Base-by-base conservation (phyloP, 2,113 vertebrate species). In the Chaetorhynchus papuensis region DNA sequence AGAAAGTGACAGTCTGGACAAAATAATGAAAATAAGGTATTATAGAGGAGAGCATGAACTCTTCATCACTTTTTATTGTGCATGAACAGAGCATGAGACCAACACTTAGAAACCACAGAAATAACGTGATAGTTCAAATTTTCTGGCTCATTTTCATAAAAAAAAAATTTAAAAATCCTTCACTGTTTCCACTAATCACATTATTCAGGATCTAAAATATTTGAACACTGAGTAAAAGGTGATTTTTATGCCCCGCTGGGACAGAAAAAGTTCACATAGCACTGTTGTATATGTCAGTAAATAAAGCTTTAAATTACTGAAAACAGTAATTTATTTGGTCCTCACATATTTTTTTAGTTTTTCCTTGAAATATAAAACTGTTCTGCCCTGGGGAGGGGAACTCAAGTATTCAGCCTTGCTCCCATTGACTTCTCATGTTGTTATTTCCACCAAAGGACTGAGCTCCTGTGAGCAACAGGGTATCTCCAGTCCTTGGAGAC, bases 381-480 rank as follows among this genome's bases (percentile, higher is more conserved):
- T 11, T 33, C 18, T 45, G 1, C 8, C 52, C n/a, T 33, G 24
- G 13, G 47, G 31, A 45, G 19, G 3, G 19, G 23, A 65, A 31
- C 11, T 4, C n/a, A 14, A 53, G 39, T 6, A 7, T 26, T 31
- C 27, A 47, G 15, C 19, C n/a, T 49, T 69, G 35, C 19, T 63
- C 10, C 18, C 27, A 3, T 1, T 77, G 47, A 31, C 3, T 63
- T 47, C 31, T 47, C 12, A 4, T 5, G 7, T 14, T 17, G 5
- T 28, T 16, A 14, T 66, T 65, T 35, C 59, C 24, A 15, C 9
- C 11, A 7, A 28, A 27, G 44, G 15, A 17, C 31, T 26, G 52
- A n/a, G 9, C 33, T 66, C 15, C 31, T 15, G 7, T 1, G 1
- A 87, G 31, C 4, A 18, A 2, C 15, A 24, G 4, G 1, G 8